Base-by-base conservation (phyloP, 2,113 vertebrate genomes). In the Sinocyclocheilus maitianheensis region DNA sequence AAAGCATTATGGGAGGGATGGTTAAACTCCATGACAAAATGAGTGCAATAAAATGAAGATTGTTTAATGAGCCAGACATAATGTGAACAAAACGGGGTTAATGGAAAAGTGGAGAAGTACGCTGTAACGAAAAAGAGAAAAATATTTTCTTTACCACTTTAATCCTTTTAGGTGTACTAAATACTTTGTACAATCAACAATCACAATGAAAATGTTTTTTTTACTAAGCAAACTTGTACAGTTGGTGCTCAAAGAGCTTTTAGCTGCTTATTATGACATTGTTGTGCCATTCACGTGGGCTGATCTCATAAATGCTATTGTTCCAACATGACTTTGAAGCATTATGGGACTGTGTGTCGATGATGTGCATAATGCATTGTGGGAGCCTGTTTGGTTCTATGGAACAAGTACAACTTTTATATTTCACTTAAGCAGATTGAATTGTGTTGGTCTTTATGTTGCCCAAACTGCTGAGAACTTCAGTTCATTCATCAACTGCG, bases 401-500 rank as follows among this genome's bases (percentile, higher is more conserved):
- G 9, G 37, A 40, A 43, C 6, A 53, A 9, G 24, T 51, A 51
- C 46, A 26, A 5, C 58, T 34, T 30, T 81, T 43, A 18, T 43
- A 43, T 81, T 81, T 46, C 0, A 55, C 24, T 11, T 10, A 7
- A n/a, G 77, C 77, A 12, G 46, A 48, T 48, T 48, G 46, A 48
- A 48, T 48, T 48, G 48, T 30, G 24, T 30, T 18, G 26, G 75
- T 53, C 24, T 43, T 63, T 63, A n/a, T 62, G 30, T 22, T 18
- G 60, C 65, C 37, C 37, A 40, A 79, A 62, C 20, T 81, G 43
- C 62, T 67, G 79, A 67, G 43, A 81, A 81, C 37, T 81, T 81
- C 4, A 51, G 62, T 10, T 10, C 79, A 63, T 84, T 77, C 55
- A 46, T 85, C 26, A 40, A n/a, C 46, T 53, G 18, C 37, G 67